Conservation (phyloP, 2,888 invertebrate genomes). For the Flexamia atlantica region DNA sequence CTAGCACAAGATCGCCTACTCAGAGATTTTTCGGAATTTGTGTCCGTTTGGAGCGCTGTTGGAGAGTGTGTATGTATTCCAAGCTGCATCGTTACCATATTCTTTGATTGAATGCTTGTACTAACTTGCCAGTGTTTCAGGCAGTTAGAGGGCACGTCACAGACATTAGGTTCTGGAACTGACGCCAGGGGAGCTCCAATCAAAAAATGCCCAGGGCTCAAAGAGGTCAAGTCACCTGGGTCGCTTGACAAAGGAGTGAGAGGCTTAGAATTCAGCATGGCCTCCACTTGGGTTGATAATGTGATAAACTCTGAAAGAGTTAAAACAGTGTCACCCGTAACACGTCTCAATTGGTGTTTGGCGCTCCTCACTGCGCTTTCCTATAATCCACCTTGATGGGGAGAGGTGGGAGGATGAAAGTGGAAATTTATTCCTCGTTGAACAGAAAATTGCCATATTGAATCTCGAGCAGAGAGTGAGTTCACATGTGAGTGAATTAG, state of each 20-base stretch:
- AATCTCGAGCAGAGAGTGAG: conserved; percentile 66
- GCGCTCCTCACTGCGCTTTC: conserved; percentile 49
- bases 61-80: conserved; percentile 54
- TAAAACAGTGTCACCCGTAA: conserved; percentile 24
- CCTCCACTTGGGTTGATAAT: conserved; percentile 52
- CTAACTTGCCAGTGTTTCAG: conserved; percentile 48
- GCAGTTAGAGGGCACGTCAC: background rate
- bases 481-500: conserved; percentile 51
- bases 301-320: conserved; percentile 59
- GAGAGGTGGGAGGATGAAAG: conserved; percentile 28
- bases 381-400: conserved; percentile 60
- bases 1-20: too few species aligned
- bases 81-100: conserved; percentile 56
- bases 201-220: conserved; percentile 60
- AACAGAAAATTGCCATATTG: conserved; percentile 65
- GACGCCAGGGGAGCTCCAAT: conserved; percentile 24
- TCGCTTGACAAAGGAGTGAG: conserved; percentile 54
- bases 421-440: conserved; percentile 68
- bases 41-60: background rate
- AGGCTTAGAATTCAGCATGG: conserved; percentile 61
- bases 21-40: too few species aligned
- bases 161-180: background rate
- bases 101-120: background rate
- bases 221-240: conserved; percentile 5
- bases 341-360: conserved; percentile 56